Evolutionary conservation across 2,888 invertebrate genomes (phyloP), one percentile per base, ranked within the genome.

Genomic region (Brenthis hecate): DNA sequence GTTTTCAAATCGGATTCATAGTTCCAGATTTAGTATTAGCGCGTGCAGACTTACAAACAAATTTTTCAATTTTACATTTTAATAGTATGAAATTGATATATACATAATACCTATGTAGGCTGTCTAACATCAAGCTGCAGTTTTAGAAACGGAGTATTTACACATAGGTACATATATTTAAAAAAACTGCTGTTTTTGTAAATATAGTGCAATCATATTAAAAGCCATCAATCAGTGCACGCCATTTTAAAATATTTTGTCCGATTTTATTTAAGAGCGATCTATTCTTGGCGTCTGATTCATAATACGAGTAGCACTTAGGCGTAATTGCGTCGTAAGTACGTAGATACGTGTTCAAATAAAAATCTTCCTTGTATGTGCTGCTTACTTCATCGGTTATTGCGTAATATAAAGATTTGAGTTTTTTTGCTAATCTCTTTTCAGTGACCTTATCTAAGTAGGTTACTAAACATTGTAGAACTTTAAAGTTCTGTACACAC

Each of bases 251-350:
- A 62, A 51, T 62, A 62, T 62, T 51, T 51, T 36, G 32, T n/a
- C 36, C 53, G n/a, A 62, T 53, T 36, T 61, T 62, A 50, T 67
- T 50, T 58, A 53, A 67, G 64, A 69, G 51, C 53, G 47, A 70
- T 72, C 78, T 81, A 82, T 82, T 81, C 71, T 75, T 64, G 74
- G 73, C 72, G 56, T 73, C 70, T 82, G 82, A 83, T 81, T 84
- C 81, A 84, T 73, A 78, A 76, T 68, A 76, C 75, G 65, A 19
- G 66, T 47, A 75, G 74, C 77, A 77, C 77, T 80, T 76, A 73
- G 53, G 47, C 73, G 67, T 79, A 76, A 82, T 81, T 79, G 74
- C 79, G 76, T 77, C 69, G 73, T 79, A 69, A 69, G 69, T 69
- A 68, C 50, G 61, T 65, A 56, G 51, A 67, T 65, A 64, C 56